Evolutionary conservation across 2,888 invertebrate species (phyloP), one percentile per base, ranked within the genome.

Genomic region (Meghimatium bilineatum): DNA sequence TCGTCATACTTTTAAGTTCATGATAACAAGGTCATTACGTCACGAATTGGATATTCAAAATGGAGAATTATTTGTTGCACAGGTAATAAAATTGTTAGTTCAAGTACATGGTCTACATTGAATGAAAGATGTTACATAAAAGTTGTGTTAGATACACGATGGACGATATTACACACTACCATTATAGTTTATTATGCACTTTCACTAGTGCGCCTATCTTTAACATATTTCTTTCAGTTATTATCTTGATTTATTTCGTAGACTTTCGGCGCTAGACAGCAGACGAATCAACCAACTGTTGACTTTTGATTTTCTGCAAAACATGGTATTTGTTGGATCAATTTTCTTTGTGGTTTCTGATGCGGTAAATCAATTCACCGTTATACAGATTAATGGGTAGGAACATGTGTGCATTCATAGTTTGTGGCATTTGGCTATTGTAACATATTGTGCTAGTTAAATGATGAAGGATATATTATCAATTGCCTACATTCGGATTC

Each of bases 11-110:
- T 67, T 67, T 67, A 29, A 67, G 20, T 67, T 20, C 32, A 67
- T 67, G 67, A 67, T 34, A 67, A 67, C 67, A 8, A 67, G 34
- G 5, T n/a, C 17, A 66, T 84, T 80, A 84, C 84, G 80, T 84
- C 80, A 81, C 56, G 63, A 76, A 84, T 69, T 84, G 75, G 80
- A 80, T 76, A 84, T 84, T 84, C 84, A 84, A 81, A 66, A 84
- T 84, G 84, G 84, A 76, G 84, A 80, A 77, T 26, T 34, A 80
- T 52, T 26, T 29, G 63, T 63, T 52, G 34, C 49, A 49, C 67
- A 67, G 67, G 69, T 67, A 69, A 69, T 69, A 49, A 52, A 36
- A n/a, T 52, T 32, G 32, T 29, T 69, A 52, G 23, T 34, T 26
- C 38, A 23, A 36, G n/a, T n/a, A 26, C 60, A 63, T n/a, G 14